Evolutionary conservation across 2,888 invertebrate species (phyloP), one percentile per base, ranked within the genome.

Genomic region (Netelia virgata): DNA sequence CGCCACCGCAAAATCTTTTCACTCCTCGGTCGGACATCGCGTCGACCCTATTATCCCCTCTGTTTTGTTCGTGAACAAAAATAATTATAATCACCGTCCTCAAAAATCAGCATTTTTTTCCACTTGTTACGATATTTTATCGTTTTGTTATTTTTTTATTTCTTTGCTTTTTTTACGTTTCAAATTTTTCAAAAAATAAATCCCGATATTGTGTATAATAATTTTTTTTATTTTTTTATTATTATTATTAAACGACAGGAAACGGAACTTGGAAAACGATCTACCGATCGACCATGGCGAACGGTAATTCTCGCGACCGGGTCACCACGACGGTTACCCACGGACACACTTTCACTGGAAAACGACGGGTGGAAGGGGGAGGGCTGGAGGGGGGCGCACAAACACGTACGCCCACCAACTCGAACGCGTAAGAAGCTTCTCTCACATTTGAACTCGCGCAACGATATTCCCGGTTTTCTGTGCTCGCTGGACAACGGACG

Each of bases 261-360:
- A 72, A 47, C 14, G 66, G 16, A 76, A 63, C 14, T 36, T 63
- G 14, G 73, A 18, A 66, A 72, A 23, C 36, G 23, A 36, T 50
- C 57, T 66, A 84, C 59, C 78, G 84, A 82, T 82, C 82, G 82
- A 84, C 66, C 78, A 75, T 82, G 59, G 47, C 66, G 63, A 73
- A 28, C 43, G 53, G 57, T 55, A 68, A 64, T 59, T 63, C 23
- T 57, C 69, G 69, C 47, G 64, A 68, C 36, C 50, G 36, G 53
- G 66, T 73, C 59, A 74, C 73, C 23, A 28, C 47, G 66, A 11
- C 36, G 18, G 66, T 57, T 11, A 73, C n/a, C 69, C 55, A n/a
- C 73, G 1, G 36, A 47, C 23, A 72, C 59, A 80, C 79, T 77
- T 81, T 81, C 70, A 84, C 77, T 47, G 47, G 11, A 14, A 14